A percentile compares a stretch with the other conserved stretches of the same genome.
These are phyloP conservation scores for Thaumetopoea pityocampa DNA, from an alignment of 1,140 invertebrate species.

Conservation along the genomic window DNA sequence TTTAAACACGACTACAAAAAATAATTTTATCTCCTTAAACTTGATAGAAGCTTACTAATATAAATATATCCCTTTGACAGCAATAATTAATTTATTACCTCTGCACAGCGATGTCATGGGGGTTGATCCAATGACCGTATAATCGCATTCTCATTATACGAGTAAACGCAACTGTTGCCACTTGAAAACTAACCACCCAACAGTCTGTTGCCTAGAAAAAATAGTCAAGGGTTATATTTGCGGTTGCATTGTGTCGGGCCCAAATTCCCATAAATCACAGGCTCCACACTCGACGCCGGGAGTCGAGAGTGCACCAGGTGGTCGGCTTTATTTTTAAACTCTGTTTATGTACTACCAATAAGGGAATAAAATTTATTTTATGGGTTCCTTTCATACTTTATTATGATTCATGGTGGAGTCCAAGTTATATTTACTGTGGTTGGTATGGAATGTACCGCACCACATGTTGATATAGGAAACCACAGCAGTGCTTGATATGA, in stretches of 20 bases:
- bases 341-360: conserved; percentile 57
- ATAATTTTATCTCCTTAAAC: no score
- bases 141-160: neutral
- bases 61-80: no score
- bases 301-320: conserved; percentile 58
- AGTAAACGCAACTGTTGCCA: neutral
- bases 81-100: no score
- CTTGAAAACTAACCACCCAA: conserved; percentile 30
- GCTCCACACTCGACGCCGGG: conserved; percentile 46
- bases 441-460: conserved; percentile 3
- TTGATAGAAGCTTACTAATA: no score
- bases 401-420: conserved; percentile 41
- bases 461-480: conserved; percentile 1
- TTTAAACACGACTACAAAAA: no score
- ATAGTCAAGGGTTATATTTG: conserved; percentile 70
- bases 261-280: conserved; percentile 58
- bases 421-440: conserved; percentile 17
- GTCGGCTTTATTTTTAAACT: conserved; percentile 57
- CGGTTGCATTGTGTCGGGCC: conserved; percentile 56
- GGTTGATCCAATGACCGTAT: conserved; percentile 4
- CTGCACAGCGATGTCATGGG: conserved; percentile 3
- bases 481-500: conserved; percentile 1
- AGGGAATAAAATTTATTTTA: conserved; percentile 63
- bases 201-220: conserved; percentile 54
- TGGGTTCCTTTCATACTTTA: conserved; percentile 48